Base-by-base conservation (phyloP, 2,888 invertebrate genomes). In the Parasteatoda lunata region DNA sequence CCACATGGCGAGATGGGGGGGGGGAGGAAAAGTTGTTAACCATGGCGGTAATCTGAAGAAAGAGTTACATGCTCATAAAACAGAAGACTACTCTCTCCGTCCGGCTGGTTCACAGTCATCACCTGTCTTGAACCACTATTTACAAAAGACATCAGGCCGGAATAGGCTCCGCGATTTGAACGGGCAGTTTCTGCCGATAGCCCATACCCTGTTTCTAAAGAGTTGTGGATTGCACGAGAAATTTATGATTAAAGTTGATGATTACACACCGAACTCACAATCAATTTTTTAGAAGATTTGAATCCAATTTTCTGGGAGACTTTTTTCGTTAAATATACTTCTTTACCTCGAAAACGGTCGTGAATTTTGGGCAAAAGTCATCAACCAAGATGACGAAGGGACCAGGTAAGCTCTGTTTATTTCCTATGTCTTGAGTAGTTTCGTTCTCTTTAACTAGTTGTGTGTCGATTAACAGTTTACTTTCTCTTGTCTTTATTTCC, bases 351-450 rank as follows among this genome's bases (percentile, higher is more conserved):
- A n/a, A n/a, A n/a, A n/a, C n/a, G n/a, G n/a, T n/a, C n/a, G n/a
- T n/a, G n/a, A 64, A 45, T 47, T 52, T 72, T 52, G 30, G 59
- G 66, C 65, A 49, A 52, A n/a, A n/a, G n/a, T n/a, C n/a, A n/a
- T 59, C 64, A 45, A 49, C 15, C 76, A 85, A 80, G 85, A 85
- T 85, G 85, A 69, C 85, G 85, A 80, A 79, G 71, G 85, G 85
- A 85, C 80, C 85, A 85, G 85, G 85, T 85, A 80, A 80, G 85
- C 80, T 85, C 30, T 30, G 75, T 85, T 85, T 80, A 85, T 80
- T 85, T 85, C 80, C 85, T 80, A 30, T 30, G 30, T 15, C 54
- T 65, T 30, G 15, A 77, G 54, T 66, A 79, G 64, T 51, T 79
- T 75, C 79, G 84, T 78, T 80, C 85, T 80, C 85, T 80, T 85